phyloP scores from a whole-genome alignment of 2,113 vertebrate species.

The Ageneiosus marmoratus region DNA sequence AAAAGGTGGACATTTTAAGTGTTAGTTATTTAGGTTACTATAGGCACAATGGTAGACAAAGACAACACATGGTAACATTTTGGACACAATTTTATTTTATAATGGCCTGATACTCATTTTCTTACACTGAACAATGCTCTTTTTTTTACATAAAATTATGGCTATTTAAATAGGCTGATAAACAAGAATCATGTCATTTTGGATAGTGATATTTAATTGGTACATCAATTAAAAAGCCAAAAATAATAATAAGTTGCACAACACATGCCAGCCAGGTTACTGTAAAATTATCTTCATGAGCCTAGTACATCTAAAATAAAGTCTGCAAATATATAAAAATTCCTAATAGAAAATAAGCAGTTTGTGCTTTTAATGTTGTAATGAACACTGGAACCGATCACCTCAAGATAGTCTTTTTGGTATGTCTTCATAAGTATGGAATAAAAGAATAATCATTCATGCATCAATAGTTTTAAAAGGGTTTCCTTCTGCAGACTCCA shows the following conservation, averaged over 20 bases:
- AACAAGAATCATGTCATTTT: not conserved
- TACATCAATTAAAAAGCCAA: not conserved
- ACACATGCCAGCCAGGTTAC: not conserved
- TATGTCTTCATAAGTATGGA: not conserved
- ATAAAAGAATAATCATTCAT: not conserved
- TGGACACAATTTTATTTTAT: not conserved
- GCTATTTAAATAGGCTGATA: not conserved
- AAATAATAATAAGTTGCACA: not conserved
- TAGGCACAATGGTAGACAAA: not conserved
- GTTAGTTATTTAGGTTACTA: not conserved
- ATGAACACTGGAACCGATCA: not conserved
- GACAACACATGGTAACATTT: not conserved
- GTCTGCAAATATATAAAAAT: not conserved
- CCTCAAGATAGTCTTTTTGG: not conserved
- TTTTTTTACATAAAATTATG: not conserved
- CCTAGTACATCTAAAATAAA: constrained; percentile 12
- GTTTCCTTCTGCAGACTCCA: constrained; percentile 50
- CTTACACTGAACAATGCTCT: not conserved
- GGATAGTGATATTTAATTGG: too few relatives aligned
- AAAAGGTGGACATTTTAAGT: not conserved
- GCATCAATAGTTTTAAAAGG: constrained; percentile 42
- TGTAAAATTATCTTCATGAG: not conserved
- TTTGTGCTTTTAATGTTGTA: not conserved
- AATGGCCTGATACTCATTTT: too few relatives aligned
- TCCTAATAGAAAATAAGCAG: not conserved